Evolutionary conservation across 2,797 vertebrate species (phyloP), one percentile per base, ranked within the genome.

Genomic region (Rhyacichthys aspro): DNA sequence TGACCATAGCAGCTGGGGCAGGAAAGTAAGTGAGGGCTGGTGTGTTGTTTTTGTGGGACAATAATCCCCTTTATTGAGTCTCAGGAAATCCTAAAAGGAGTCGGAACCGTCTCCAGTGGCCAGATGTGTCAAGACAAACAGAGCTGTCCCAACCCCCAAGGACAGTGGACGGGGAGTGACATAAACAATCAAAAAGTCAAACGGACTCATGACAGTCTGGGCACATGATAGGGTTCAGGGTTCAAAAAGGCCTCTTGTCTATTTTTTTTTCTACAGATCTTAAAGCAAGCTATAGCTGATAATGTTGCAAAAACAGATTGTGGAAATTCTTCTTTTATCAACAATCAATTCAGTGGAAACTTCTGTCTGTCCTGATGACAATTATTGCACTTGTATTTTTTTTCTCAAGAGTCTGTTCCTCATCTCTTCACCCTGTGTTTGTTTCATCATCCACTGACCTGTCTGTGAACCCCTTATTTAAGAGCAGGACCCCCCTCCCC

Each of bases 11-110:
- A 84, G 86, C 79, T 76, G 82, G 68, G 56, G 75, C 72, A 87
- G 82, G 78, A 87, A 86, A 80, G 72, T 37, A 36, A 60, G 68
- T 9, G 55, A 78, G 65, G 86, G 81, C 77, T 84, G 72, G 63
- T 15, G 54, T 55, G 52, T 76, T 89, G 81, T 87, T 89, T 88
- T 74, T 79, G 77, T 70, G 79, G 75, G 59, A 83, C 71, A 85
- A 87, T 91, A 89, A 91, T 86, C 84, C 84, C 63, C 73, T 92
- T 91, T 90, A 90, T 89, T 87, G 82, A 81, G 72, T 86, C 86
- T 88, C 86, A 91, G 86, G 90, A 92, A 90, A 90, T 91, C 85
- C 86, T 89, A 88, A 90, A 86, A 90, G 84, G 78, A 91, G 78
- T 86, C 74, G 79, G 86, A 92, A 89, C 77, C 82, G 66, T 59